Base-by-base conservation (phyloP, 2,113 vertebrate genomes). In the Riparia riparia region DNA sequence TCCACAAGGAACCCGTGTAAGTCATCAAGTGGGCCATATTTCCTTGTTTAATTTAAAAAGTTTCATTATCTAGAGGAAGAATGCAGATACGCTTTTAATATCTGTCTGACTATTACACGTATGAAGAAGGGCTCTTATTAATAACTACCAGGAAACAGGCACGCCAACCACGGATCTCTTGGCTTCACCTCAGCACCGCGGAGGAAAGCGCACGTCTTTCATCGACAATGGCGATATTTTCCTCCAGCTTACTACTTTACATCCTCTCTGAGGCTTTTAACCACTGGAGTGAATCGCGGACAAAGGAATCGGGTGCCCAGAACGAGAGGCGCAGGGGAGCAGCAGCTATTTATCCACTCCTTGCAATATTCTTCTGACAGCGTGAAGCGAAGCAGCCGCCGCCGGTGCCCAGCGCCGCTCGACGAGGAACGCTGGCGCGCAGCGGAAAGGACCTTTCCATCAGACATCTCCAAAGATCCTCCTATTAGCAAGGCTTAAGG, bases 401-500 rank as follows among this genome's bases (percentile, higher is more conserved):
- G 14, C 73, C 42, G 8, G 72, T 61, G 83, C 73, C 71, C 68
- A 76, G 34, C 10, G 6, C 44, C 15, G 10, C 77, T 78, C 12
- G 5, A 66, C 57, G 64, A 9, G 44, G 69, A 88, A 64, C 70
- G 29, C 42, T 49, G 37, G 96, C n/a, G 1, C 39, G 8, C 86
- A 76, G 92, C 29, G 41, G 93, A 93, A 97, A 96, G 95, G 92
- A 51, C 72, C 88, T 94, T 97, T 91, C 92, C 91, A 57, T 94
- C 77, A 79, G 88, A 87, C 69, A 25, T 74, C 91, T 90, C 80
- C 92, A 44, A 91, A 90, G 94, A 97, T 86, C 92, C 90, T 95
- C 95, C 97, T 92, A 96, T 96, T 97, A 97, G 96, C 80, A 96
- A 95, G 94, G 96, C 85, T 96, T 93, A 97, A 96, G 93, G 92